phyloP scores from a whole-genome alignment of 2,888 invertebrate genomes.

The Amaurobius ferox region DNA sequence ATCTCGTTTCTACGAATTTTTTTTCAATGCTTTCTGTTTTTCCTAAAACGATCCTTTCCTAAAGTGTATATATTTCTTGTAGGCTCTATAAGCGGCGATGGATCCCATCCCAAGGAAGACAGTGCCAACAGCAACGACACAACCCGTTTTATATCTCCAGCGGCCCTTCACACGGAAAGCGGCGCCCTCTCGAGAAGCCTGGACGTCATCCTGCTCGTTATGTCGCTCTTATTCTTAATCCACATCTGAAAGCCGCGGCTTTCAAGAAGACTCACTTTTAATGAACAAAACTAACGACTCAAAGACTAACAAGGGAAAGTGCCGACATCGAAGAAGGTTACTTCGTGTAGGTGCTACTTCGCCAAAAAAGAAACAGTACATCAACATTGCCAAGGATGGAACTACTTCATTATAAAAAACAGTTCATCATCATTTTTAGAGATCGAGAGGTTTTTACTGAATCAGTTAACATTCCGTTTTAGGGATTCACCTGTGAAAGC shows the following conservation, averaged over 20 bases:
- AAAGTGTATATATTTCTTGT: background rate
- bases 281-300: background rate
- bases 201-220: background rate
- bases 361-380: background rate
- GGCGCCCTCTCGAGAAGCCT: background rate
- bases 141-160: background rate
- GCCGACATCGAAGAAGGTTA: background rate
- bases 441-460: background rate
- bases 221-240: background rate
- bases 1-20: background rate
- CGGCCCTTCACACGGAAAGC: background rate
- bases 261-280: too few relatives aligned
- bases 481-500: background rate
- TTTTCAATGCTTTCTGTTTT: background rate
- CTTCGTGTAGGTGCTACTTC: too few relatives aligned
- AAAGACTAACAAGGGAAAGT: background rate
- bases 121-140: background rate
- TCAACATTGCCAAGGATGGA: background rate
- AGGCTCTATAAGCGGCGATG: background rate
- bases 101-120: background rate
- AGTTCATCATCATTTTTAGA: background rate
- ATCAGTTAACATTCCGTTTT: constrained; percentile 1
- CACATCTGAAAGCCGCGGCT: background rate
- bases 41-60: background rate
- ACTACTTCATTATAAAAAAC: background rate